Conservation (phyloP, 2,797 vertebrate species). For the Eidolon dupreanum region DNA sequence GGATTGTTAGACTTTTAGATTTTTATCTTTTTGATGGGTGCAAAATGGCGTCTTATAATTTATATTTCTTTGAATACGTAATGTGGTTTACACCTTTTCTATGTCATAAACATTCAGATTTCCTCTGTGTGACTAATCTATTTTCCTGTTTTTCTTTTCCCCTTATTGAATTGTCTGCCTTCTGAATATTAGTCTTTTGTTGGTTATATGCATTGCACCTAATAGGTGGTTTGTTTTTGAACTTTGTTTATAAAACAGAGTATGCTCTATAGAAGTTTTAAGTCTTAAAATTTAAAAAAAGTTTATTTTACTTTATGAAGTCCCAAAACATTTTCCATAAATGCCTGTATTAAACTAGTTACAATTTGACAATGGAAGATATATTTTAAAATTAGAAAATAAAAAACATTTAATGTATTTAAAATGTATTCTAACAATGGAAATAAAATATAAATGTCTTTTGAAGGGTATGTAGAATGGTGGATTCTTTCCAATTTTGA, state of each 20-base stretch:
- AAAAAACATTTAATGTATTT: not conserved
- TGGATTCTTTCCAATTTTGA: conserved; percentile 32
- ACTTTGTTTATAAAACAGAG: not conserved
- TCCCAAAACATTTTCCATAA: not conserved
- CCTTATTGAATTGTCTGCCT: not conserved
- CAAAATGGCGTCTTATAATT: not conserved
- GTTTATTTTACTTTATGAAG: not conserved
- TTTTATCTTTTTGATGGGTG: not conserved
- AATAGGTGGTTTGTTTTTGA: not conserved
- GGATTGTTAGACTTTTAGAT: not conserved
- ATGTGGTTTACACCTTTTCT: not conserved
- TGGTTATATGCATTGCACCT: not conserved
- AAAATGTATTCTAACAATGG: not conserved
- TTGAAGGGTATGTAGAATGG: not conserved
- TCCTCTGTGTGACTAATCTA: not conserved
- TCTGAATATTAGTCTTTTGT: not conserved
- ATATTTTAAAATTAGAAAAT: conserved; percentile 19
- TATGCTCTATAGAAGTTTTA: not conserved
- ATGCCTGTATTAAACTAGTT: not conserved
- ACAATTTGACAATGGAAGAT: not conserved
- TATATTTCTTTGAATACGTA: not conserved
- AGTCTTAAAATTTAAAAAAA: not conserved
- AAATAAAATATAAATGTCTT: conserved; percentile 42
- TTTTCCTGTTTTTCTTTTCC: conserved; percentile 8
- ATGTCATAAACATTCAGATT: not conserved